Evolutionary conservation across 2,113 vertebrate genomes (phyloP), one percentile per base, ranked within the genome.

Genomic region (Saimiri boliviensis): DNA sequence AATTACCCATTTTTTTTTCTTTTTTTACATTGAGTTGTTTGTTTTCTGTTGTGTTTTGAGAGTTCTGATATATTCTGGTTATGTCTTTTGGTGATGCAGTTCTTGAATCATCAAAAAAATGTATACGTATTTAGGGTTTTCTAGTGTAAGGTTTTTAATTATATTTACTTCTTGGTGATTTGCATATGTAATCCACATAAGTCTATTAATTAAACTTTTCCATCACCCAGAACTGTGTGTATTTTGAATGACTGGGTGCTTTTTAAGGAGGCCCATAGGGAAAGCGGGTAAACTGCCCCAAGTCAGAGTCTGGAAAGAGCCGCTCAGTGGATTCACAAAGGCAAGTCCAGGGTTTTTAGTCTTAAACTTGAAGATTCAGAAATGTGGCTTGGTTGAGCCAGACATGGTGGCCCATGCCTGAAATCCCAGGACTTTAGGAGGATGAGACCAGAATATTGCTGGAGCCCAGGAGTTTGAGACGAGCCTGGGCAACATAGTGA

Each of bases 21-120:
- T 17, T 70, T 73, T 54, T 80, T 27, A 49, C 6, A 52, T n/a
- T 81, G 37, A 6, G 25, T 85, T 94, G 9, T 90, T 90, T 93
- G 30, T 85, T 85, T 91, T 88, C 47, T 95, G 37, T 52, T 80
- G 25, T 71, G 35, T 47, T 71, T 91, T 91, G 47, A 88, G 89
- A 83, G 17, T 63, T 81, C 9, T 58, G 23, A 37, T 83, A 89
- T 47, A 79, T 94, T 94, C 89, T 95, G 79, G 56, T 58, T 81
- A 56, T 10, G 7, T 25, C 27, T 86, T 94, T 91, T 83, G 40
- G 49, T 77, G 52, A 91, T 74, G 4, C 17, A 16, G 19, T 56
- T 95, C 70, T 94, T 74, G 52, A 95, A 63, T 96, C 47, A 94
- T 66, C n/a, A 71, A 91, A 94, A 94, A 88, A 77, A 60, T 63